Conservation (phyloP, 2,888 invertebrate genomes). For the Kryphioiulus occultus region DNA sequence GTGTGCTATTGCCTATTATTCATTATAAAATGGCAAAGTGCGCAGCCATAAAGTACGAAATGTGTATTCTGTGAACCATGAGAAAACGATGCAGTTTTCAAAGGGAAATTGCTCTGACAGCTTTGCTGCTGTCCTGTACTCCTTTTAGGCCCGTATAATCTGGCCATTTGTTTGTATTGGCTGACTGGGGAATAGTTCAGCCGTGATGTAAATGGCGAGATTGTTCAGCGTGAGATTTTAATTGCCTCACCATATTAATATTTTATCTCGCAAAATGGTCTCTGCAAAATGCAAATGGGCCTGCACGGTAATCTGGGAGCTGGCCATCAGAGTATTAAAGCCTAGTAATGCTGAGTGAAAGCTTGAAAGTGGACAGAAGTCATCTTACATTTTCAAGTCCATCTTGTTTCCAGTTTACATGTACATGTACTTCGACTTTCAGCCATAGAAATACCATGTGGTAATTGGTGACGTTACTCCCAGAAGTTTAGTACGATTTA, state of each 20-base stretch:
- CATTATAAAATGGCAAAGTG: constrained; percentile 35
- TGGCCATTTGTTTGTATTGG: constrained; percentile 25
- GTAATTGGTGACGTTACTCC: too few relatives aligned
- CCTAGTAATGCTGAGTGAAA: too few relatives aligned
- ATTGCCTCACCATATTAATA: not conserved
- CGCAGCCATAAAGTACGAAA: not conserved
- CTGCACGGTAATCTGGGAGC: not conserved
- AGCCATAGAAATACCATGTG: too few relatives aligned
- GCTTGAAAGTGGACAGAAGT: not conserved
- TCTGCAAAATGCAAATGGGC: not conserved
- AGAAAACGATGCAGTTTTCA: constrained; percentile 14
- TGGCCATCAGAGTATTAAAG: not conserved
- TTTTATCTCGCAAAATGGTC: not conserved
- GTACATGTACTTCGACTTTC: too few relatives aligned
- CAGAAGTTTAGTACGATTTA: too few relatives aligned
- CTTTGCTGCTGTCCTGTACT: not conserved
- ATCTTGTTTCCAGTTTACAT: too few relatives aligned
- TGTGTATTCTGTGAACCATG: constrained; percentile 23
- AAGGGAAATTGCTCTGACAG: constrained; percentile 8
- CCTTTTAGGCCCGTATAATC: constrained; percentile 1
- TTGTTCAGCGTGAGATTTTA: constrained; percentile 18
- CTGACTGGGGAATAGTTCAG: constrained; percentile 20
- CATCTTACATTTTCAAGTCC: not conserved
- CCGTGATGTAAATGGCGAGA: constrained; percentile 2
- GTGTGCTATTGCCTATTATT: constrained; percentile 20